These are phyloP conservation scores for Ypsolopha scabrella DNA, from an alignment of 2,888 invertebrate genomes.

Conservation along the genomic window DNA sequence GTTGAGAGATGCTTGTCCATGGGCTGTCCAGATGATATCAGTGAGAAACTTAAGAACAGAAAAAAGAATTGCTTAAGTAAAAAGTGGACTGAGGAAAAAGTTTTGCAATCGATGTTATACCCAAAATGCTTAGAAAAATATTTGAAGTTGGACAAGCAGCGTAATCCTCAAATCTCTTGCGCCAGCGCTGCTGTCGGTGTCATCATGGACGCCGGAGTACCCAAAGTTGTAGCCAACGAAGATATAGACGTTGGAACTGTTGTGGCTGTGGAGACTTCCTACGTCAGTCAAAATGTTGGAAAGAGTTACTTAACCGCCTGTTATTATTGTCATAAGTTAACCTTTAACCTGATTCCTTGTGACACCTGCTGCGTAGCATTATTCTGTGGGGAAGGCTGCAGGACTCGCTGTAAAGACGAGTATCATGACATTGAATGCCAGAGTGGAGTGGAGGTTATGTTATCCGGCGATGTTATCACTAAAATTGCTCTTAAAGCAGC, in stretches of 20 bases:
- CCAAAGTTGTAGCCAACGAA: conserved; percentile 6
- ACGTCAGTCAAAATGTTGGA: conserved; percentile 1
- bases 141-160: conserved; percentile 8
- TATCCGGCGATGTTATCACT: background rate
- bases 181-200: background rate
- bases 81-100: background rate
- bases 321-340: conserved; percentile 6
- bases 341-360: conserved; percentile 9
- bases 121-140: conserved; percentile 2
- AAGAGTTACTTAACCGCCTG: conserved; percentile 4
- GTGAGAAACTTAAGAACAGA: conserved; percentile 12
- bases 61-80: conserved; percentile 9
- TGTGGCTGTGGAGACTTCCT: conserved; percentile 7
- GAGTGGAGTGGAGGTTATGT: background rate
- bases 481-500: background rate
- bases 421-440: conserved; percentile 3
- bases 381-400: conserved; percentile 7
- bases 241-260: conserved; percentile 7
- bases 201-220: background rate
- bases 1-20: conserved; percentile 18
- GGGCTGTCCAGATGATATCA: conserved; percentile 18
- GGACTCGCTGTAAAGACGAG: conserved; percentile 2
- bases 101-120: background rate
- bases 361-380: conserved; percentile 4
- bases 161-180: conserved; percentile 1